phyloP scores from a whole-genome alignment of 2,888 invertebrate genomes.

The Euclidia mi region DNA sequence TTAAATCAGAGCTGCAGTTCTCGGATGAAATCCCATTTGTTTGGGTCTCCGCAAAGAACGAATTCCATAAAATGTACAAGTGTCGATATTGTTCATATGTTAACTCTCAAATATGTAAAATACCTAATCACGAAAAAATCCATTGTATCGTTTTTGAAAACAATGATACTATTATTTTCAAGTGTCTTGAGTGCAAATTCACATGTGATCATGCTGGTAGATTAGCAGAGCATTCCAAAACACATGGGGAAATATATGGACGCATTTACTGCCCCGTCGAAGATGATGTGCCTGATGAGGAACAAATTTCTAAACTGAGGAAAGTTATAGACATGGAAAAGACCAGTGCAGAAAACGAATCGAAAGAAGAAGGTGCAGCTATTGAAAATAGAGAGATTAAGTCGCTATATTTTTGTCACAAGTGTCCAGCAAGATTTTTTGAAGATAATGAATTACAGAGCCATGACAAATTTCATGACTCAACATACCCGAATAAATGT shows the following conservation, averaged over 20 bases:
- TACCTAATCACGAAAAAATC: constrained; percentile 96
- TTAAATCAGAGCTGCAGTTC: constrained; percentile 67
- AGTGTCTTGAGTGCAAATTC: constrained; percentile 95
- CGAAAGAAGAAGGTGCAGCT: constrained; percentile 66
- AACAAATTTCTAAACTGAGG: constrained; percentile 89
- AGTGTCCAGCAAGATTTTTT: constrained; percentile 96
- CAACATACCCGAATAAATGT: constrained; percentile 92
- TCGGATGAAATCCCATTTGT: constrained; percentile 92
- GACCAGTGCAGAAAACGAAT: constrained; percentile 61
- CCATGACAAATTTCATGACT: constrained; percentile 93
- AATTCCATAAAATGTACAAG: constrained; percentile 95
- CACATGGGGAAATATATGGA: constrained; percentile 93
- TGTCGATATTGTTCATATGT: constrained; percentile 96
- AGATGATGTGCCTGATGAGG: constrained; percentile 91
- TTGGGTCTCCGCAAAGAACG: constrained; percentile 93
- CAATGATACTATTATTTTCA: constrained; percentile 87
- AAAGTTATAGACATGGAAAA: constrained; percentile 82
- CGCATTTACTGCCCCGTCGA: constrained; percentile 93
- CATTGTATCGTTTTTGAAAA: constrained; percentile 90
- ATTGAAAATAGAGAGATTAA: constrained; percentile 73
- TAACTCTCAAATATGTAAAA: constrained; percentile 94
- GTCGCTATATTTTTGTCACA: constrained; percentile 93
- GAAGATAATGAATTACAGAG: constrained; percentile 93
- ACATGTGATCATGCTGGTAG: constrained; percentile 93
- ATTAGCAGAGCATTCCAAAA: constrained; percentile 93